Evolutionary conservation across 2,888 invertebrate species (phyloP).

Genomic region (Dicycla oo): DNA sequence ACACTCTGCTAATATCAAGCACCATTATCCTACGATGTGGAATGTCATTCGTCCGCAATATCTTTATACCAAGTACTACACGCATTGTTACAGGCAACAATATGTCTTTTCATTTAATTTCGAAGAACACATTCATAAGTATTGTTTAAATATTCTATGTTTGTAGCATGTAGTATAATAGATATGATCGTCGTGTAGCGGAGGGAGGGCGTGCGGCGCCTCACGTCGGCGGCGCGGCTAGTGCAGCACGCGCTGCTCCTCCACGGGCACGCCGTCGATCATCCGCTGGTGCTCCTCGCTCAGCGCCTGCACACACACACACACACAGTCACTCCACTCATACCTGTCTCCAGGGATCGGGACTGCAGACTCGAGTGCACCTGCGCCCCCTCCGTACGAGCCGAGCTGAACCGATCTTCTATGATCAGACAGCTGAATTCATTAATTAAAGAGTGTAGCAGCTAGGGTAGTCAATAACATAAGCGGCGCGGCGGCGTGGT

Average conservation of each 20-base stretch:
- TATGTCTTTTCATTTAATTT: neutral
- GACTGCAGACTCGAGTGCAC: neutral
- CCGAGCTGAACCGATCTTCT: conserved; percentile 28
- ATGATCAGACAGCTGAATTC: neutral
- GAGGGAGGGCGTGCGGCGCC: conserved; percentile 10
- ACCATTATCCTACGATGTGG: neutral
- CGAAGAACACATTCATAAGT: neutral
- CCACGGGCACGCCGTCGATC: conserved; percentile 89
- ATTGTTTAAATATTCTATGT: neutral
- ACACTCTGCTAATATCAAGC: neutral
- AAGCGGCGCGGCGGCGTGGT: neutral
- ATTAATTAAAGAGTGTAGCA: neutral
- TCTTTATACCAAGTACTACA: conserved; percentile 8
- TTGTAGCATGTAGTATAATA: neutral
- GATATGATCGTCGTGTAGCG: neutral
- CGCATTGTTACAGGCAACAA: neutral
- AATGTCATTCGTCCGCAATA: neutral
- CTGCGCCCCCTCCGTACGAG: conserved; percentile 26
- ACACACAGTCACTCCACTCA: conserved; percentile 52
- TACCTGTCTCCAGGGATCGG: no score
- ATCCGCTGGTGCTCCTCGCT: conserved; percentile 96
- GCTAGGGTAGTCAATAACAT: conserved; percentile 1
- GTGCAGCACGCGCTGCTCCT: conserved; percentile 82
- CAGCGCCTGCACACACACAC: conserved; percentile 91
- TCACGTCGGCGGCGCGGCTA: conserved; percentile 58